These are phyloP conservation scores for Chloroclystis v-ata DNA, from an alignment of 2,888 invertebrate species.

Conservation along the genomic window DNA sequence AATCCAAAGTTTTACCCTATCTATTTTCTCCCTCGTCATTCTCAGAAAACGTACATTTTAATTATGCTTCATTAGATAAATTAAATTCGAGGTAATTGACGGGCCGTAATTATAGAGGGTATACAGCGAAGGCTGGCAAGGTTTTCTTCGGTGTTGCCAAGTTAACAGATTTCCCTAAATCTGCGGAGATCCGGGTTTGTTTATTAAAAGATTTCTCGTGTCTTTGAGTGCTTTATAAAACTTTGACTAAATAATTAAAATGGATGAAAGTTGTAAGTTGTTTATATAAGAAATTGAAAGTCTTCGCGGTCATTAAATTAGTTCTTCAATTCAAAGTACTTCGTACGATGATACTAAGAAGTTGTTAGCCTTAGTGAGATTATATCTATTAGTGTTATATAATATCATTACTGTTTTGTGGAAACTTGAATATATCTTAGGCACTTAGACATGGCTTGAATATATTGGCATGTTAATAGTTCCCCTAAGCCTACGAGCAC, in stretches of 20 bases:
- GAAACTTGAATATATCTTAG: neutral
- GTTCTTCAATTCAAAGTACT: no score
- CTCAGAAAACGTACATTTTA: constrained; percentile 70
- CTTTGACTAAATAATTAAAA: constrained; percentile 44
- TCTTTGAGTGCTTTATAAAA: constrained; percentile 44
- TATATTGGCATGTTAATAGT: no score
- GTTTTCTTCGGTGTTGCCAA: constrained; percentile 48
- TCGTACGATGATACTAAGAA: no score
- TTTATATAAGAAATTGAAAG: no score
- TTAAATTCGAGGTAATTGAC: constrained; percentile 75
- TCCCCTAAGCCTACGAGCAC: no score
- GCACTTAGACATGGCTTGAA: no score
- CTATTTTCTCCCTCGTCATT: constrained; percentile 45
- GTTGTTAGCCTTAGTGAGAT: no score
- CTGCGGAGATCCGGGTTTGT: constrained; percentile 34
- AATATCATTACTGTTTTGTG: no score
- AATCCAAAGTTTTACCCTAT: constrained; percentile 34
- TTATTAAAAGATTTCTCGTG: constrained; percentile 47
- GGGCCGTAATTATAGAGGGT: constrained; percentile 62
- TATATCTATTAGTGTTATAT: no score
- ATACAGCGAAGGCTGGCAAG: constrained; percentile 40
- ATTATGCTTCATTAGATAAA: constrained; percentile 77
- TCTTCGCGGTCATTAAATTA: no score
- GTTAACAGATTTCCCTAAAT: constrained; percentile 38
- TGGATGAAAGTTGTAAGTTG: constrained; percentile 28